phyloP scores from a whole-genome alignment of 1,140 invertebrate genomes.

The Hyles vespertilio region DNA sequence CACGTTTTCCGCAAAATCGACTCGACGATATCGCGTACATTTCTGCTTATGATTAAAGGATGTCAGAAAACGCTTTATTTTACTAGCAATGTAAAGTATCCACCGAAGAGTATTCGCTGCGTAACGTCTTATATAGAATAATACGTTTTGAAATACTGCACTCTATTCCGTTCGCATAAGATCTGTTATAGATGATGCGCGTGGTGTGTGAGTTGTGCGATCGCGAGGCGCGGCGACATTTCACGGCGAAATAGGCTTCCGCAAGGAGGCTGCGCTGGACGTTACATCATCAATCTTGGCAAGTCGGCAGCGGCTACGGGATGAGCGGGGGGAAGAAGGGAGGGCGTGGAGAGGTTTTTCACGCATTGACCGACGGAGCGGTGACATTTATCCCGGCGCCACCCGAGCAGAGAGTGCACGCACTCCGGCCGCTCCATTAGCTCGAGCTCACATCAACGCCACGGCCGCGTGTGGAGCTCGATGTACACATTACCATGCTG shows the following conservation, averaged over 20 bases:
- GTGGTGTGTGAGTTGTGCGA: background rate
- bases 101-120: background rate
- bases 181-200: background rate
- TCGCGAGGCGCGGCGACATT: background rate
- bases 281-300: conserved; percentile 24
- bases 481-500: background rate
- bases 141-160: background rate
- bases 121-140: background rate
- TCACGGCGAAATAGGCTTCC: conserved; percentile 2
- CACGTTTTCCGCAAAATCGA: background rate
- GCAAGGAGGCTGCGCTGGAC: conserved; percentile 18
- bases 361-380: conserved; percentile 17
- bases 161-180: background rate
- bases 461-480: background rate
- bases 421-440: no score
- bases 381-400: conserved; percentile 25
- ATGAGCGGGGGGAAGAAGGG: no score
- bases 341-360: conserved; percentile 12
- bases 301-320: conserved; percentile 1
- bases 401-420: no score
- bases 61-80: conserved; percentile 25
- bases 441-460: no score
- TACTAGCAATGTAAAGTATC: conserved; percentile 17
- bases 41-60: conserved; percentile 14
- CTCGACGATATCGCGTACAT: conserved; percentile 2